Percentiles rank a stretch among this genome's conserved stretches.
phyloP scores from a whole-genome alignment of 2,888 invertebrate species.

The Drosophila atripex region DNA sequence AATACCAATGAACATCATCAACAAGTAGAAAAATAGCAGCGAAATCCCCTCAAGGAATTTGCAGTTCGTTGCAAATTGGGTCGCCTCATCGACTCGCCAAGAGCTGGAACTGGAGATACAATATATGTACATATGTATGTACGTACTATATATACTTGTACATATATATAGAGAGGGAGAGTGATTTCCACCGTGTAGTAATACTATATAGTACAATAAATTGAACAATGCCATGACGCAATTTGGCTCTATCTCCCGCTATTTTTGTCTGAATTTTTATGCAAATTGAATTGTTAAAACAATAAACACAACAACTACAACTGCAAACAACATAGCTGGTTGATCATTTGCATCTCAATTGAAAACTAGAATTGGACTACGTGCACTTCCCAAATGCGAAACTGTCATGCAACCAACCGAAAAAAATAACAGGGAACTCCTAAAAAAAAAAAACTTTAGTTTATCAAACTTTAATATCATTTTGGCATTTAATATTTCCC shows the following conservation, averaged over 20 bases:
- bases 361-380: conserved; percentile 29
- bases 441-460: neutral
- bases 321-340: conserved; percentile 27
- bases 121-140: neutral
- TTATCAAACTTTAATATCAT: too few relatives aligned
- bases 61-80: conserved; percentile 51
- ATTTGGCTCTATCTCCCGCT: conserved; percentile 41
- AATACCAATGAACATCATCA: conserved; percentile 23
- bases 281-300: conserved; percentile 66
- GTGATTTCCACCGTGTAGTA: conserved; percentile 30
- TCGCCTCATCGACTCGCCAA: conserved; percentile 17
- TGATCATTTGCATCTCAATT: conserved; percentile 69
- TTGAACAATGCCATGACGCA: conserved; percentile 60
- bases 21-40: conserved; percentile 33
- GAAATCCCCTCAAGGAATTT: conserved; percentile 43
- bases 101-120: neutral
- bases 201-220: conserved; percentile 22
- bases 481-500: too few relatives aligned
- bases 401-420: conserved; percentile 41
- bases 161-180: conserved; percentile 19
- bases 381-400: conserved; percentile 68
- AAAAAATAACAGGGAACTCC: neutral
- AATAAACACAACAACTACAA: conserved; percentile 54
- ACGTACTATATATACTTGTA: neutral
- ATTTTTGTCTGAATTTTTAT: conserved; percentile 49